A percentile compares a stretch with the other conserved stretches of the same genome.
Evolutionary conservation across 2,888 invertebrate species (phyloP).

Genomic region (Acanthosepion esculentum): DNA sequence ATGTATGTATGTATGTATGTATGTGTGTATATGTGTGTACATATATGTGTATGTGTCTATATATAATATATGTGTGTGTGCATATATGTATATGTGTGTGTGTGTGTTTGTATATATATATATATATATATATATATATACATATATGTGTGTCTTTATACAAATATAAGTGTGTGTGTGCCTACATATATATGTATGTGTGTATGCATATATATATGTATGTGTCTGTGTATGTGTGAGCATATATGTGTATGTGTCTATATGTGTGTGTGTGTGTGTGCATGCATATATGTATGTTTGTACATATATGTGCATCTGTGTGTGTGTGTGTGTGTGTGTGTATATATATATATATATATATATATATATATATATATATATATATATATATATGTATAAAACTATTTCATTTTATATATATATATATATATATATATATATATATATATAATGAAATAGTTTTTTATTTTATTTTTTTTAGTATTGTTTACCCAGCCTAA

Average conservation of each 20-base stretch:
- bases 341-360: too few relatives aligned
- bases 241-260: not conserved
- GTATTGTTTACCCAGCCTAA: too few relatives aligned
- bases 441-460: too few relatives aligned
- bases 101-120: not conserved
- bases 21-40: not conserved
- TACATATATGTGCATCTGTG: not conserved
- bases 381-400: too few relatives aligned
- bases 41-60: not conserved
- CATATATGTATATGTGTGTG: not conserved
- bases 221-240: not conserved
- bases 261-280: too few relatives aligned
- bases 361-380: too few relatives aligned
- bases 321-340: too few relatives aligned
- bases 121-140: slow-evolving; percentile 17
- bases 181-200: too few relatives aligned
- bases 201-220: not conserved
- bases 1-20: not conserved
- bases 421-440: too few relatives aligned
- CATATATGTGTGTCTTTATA: too few relatives aligned
- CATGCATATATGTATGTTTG: not conserved
- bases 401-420: too few relatives aligned
- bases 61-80: not conserved
- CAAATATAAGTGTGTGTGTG: not conserved
- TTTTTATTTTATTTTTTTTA: too few relatives aligned